Evolutionary conservation across 1,140 invertebrate species (phyloP), one percentile per base, ranked within the genome.

Genomic region (Drosophila ironensis): DNA sequence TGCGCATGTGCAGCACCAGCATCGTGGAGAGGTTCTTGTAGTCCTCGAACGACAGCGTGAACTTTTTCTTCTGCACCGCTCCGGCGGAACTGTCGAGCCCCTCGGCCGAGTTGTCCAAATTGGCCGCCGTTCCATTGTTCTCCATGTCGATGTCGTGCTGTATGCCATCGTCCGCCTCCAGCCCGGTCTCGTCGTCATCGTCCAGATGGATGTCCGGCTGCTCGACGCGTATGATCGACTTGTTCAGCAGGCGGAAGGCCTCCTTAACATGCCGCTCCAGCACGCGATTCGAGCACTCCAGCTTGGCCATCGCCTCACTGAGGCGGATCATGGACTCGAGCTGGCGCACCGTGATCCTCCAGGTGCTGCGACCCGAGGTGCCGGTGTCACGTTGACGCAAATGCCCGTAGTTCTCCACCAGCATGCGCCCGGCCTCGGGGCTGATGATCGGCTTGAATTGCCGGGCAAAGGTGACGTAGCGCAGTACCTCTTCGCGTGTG

Each of bases 261-360:
- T 99, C 98, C 84, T 95, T 95, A 0, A 99, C 98, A 90, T 99
- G 98, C 19, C 94, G 94, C 1, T 94, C 91, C 4, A 93, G 92
- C 8, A 99, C 98, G 88, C 96, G 94, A 67, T 98, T 96, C 54
- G 93, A 94, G 90, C 98, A 99, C 90, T 99, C 95, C 91, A 99
- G 94, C 90, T 98, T 95, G 25, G 99, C 98, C 92, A 99, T 95
- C 7, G 96, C 97, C 91, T 99, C 99, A 3, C 98, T 97, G 7
- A 99, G 91, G 22, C 98, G 95, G 75, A 99, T 95, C 93, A 99
- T 95, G 86, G 97, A 98, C 91, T 99, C 99, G 42, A 99, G 91
- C 89, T 99, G 98, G n/a, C 99, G 92, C n/a, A 99, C 98, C 0
- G 98, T 99, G 53, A 99, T 98, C 42, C 98, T 92, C 97, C 98